Evolutionary conservation across 2,888 invertebrate species (phyloP).

Genomic region (Scaptomyza reducta): DNA sequence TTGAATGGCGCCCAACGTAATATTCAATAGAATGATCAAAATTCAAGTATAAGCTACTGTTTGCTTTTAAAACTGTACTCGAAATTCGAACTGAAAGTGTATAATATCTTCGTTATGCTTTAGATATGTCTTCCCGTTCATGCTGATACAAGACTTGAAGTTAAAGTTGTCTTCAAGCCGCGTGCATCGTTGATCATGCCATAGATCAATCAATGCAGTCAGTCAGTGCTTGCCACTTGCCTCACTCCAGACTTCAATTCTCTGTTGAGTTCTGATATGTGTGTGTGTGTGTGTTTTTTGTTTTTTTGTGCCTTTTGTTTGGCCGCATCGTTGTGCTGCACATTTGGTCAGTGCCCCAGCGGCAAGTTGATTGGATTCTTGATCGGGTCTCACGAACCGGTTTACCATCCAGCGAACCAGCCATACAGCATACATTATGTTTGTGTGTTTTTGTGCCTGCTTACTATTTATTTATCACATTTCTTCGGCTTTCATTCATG

Average conservation of each 20-base stretch:
- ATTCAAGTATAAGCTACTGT: too few relatives aligned
- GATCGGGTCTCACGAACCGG: constrained; percentile 57
- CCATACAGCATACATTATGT: constrained; percentile 4
- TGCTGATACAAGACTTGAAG: constrained; percentile 26
- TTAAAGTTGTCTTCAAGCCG: constrained; percentile 42
- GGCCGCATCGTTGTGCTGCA: constrained; percentile 36
- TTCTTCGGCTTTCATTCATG: constrained; percentile 68
- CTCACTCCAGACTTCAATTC: constrained; percentile 28
- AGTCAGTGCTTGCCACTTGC: constrained; percentile 48
- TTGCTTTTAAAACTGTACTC: too few relatives aligned
- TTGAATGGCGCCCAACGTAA: too few relatives aligned
- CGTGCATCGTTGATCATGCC: constrained; percentile 70
- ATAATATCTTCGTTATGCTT: constrained; percentile 2
- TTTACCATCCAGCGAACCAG: too few relatives aligned
- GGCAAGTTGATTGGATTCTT: constrained; percentile 77
- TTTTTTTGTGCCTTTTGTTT: constrained; percentile 53
- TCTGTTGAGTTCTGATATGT: constrained; percentile 29
- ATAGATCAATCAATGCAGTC: constrained; percentile 77
- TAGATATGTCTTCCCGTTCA: background rate
- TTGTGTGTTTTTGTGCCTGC: constrained; percentile 37
- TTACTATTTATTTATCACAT: constrained; percentile 77
- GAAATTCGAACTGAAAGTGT: background rate
- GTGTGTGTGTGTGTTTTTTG: constrained; percentile 18
- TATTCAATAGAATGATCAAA: too few relatives aligned
- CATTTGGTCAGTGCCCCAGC: constrained; percentile 67